Evolutionary conservation across 2,113 vertebrate species (phyloP).

Genomic region (Astur gentilis): DNA sequence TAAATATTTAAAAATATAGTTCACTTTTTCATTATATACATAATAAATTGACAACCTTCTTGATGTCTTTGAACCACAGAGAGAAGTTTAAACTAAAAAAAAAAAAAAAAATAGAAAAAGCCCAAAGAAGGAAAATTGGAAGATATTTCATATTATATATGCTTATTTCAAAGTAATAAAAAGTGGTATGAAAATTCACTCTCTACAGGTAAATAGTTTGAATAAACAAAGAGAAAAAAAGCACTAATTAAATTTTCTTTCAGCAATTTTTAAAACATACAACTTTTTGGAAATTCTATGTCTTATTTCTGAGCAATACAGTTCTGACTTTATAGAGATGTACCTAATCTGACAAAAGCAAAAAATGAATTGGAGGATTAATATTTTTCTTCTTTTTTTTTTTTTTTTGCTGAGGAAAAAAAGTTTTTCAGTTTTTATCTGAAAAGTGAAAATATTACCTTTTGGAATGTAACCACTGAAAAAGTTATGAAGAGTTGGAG

Average conservation of each 20-base stretch:
- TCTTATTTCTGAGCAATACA: background rate
- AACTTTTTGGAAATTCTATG: background rate
- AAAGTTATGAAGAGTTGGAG: background rate
- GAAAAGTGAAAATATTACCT: background rate
- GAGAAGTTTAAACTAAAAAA: background rate
- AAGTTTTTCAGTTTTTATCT: background rate
- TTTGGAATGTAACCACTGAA: background rate
- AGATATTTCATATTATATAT: background rate
- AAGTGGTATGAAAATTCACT: background rate
- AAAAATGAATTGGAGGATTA: background rate
- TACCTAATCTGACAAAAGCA: background rate
- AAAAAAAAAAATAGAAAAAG: too few species aligned
- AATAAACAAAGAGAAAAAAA: background rate
- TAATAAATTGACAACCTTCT: background rate
- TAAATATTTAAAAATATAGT: background rate
- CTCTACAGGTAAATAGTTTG: background rate
- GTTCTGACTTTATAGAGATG: background rate
- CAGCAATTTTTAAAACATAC: background rate
- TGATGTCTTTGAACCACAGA: background rate
- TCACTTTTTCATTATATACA: background rate
- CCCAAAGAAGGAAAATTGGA: background rate
- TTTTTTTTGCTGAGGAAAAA: background rate
- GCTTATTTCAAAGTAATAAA: background rate
- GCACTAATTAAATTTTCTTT: background rate
- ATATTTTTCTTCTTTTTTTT: background rate